phyloP scores from a whole-genome alignment of 1,140 invertebrate species.

The Drosophila insularis region DNA sequence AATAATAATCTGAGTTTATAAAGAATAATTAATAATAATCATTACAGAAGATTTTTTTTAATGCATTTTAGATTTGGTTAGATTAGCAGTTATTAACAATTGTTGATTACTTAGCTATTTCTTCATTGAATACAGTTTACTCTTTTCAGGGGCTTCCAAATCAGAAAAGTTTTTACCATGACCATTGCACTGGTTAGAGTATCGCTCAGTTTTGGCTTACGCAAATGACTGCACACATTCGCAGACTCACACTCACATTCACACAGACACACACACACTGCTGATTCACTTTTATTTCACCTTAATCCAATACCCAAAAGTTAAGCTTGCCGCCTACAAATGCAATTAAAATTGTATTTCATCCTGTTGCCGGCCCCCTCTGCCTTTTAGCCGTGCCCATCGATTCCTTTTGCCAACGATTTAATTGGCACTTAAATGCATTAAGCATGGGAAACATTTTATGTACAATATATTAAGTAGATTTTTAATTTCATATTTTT shows the following conservation, averaged over 20 bases:
- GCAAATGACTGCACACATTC: conserved; percentile 1
- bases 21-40: no score
- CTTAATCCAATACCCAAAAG: conserved; percentile 55
- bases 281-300: conserved; percentile 13
- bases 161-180: not conserved
- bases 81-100: no score
- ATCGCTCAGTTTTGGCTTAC: not conserved
- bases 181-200: not conserved
- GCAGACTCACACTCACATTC: not conserved
- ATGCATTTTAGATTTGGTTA: no score
- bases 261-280: not conserved
- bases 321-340: conserved; percentile 55
- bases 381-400: not conserved
- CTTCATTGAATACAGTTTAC: not conserved
- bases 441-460: conserved; percentile 52
- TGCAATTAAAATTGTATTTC: conserved; percentile 65
- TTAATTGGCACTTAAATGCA: conserved; percentile 63
- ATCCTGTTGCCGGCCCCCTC: not conserved
- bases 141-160: not conserved
- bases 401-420: conserved; percentile 30
- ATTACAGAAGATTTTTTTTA: no score
- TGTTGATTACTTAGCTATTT: no score
- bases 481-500: conserved; percentile 33
- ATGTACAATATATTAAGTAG: conserved; percentile 15
- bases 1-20: no score